These are phyloP conservation scores for Gymnocheta viridis DNA, from an alignment of 2,888 invertebrate species.

Conservation along the genomic window DNA sequence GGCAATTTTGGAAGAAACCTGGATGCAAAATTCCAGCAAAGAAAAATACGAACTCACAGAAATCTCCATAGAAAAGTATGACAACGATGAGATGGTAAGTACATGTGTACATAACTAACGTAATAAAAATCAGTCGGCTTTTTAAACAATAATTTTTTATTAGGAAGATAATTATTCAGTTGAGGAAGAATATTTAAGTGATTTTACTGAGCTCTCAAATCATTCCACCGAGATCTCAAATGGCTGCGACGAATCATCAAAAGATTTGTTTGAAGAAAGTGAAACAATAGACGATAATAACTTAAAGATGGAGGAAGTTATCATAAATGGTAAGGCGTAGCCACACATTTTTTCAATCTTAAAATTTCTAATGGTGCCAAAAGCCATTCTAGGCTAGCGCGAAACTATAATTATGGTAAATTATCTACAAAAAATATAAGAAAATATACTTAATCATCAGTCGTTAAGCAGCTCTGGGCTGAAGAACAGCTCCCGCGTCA, in stretches of 20 bases:
- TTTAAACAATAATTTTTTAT: background rate
- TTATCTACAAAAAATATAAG: too few relatives aligned
- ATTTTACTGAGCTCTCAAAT: background rate
- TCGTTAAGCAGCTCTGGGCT: too few relatives aligned
- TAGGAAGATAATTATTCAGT: background rate
- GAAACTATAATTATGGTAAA: too few relatives aligned
- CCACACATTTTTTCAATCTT: background rate
- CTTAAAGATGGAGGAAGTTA: background rate
- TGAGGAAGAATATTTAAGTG: background rate
- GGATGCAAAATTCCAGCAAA: background rate
- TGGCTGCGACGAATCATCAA: background rate
- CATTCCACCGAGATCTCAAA: background rate
- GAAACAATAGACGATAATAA: background rate
- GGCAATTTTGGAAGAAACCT: slow-evolving; percentile 62
- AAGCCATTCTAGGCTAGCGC: too few relatives aligned
- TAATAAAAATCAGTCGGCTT: background rate
- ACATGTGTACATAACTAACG: background rate
- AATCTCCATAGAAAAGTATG: slow-evolving; percentile 38
- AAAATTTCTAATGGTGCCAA: background rate
- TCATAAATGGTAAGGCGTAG: slow-evolving; percentile 1
- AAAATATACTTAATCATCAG: too few relatives aligned
- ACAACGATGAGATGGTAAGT: background rate
- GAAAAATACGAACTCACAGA: slow-evolving; percentile 41
- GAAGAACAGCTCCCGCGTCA: too few relatives aligned
- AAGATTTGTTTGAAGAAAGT: background rate